A percentile compares a stretch with the other conserved stretches of the same genome.
Conservation (phyloP, 1,140 invertebrate genomes). For the Neoseiulus cucumeris region DNA sequence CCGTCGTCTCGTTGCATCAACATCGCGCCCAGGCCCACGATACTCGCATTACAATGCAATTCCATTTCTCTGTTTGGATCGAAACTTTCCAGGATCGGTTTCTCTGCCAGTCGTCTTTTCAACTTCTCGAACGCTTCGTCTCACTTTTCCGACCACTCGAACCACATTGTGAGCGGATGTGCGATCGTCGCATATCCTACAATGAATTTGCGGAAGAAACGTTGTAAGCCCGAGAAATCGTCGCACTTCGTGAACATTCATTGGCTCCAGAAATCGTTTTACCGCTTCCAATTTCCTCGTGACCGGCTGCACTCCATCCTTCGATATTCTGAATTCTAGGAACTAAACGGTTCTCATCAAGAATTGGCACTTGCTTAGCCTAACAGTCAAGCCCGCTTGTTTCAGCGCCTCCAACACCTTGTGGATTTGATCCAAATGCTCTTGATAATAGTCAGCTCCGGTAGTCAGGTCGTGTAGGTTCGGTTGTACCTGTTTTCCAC, state of each 20-base stretch:
- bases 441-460: background rate
- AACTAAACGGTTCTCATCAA: conserved; percentile 10
- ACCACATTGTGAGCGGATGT: conserved; percentile 22
- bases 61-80: background rate
- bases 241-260: conserved; percentile 18
- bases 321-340: background rate
- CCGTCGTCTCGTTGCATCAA: background rate
- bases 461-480: conserved; percentile 14
- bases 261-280: conserved; percentile 18
- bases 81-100: conserved; percentile 13
- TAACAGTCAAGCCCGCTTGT: conserved; percentile 1
- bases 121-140: conserved; percentile 24
- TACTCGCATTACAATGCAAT: conserved; percentile 17
- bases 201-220: conserved; percentile 25
- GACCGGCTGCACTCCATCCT: background rate
- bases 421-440: background rate
- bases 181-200: conserved; percentile 22
- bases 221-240: conserved; percentile 24
- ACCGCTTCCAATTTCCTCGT: conserved; percentile 1
- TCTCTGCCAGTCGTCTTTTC: conserved; percentile 19
- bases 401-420: background rate
- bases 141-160: conserved; percentile 24
- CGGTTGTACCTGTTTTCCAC: background rate
- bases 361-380: conserved; percentile 13
- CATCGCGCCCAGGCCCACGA: background rate